phyloP scores from a whole-genome alignment of 2,113 vertebrate species.

The Alectura lathami region DNA sequence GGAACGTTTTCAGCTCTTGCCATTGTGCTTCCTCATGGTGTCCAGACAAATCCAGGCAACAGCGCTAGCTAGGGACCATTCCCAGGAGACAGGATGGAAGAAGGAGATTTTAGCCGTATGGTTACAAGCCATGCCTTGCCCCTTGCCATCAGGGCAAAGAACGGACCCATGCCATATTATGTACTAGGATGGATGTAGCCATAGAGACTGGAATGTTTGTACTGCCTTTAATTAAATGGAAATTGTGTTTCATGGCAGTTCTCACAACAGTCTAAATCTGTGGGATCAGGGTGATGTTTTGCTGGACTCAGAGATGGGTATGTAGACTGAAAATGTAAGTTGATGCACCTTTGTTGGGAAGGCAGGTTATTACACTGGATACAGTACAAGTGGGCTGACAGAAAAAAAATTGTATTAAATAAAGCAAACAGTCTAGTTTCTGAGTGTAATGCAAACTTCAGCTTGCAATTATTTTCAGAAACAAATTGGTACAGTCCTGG shows the following conservation, averaged over 20 bases:
- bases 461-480: neutral
- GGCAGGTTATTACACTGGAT: neutral
- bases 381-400: neutral
- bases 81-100: neutral
- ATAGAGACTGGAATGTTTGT: constrained; percentile 26
- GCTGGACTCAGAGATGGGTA: neutral
- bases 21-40: neutral
- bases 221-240: constrained; percentile 6
- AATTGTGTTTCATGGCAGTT: neutral
- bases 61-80: neutral
- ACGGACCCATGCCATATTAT: neutral
- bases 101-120: neutral
- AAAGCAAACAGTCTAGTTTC: neutral
- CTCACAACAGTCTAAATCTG: neutral
- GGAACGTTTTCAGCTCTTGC: neutral
- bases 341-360: neutral
- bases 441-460: neutral
- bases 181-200: neutral
- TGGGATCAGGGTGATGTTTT: neutral
- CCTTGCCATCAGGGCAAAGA: neutral
- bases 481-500: neutral
- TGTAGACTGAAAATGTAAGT: neutral
- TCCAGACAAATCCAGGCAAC: neutral
- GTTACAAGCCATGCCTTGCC: neutral
- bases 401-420: neutral